Evolutionary conservation across 2,797 vertebrate genomes (phyloP), one percentile per base, ranked within the genome.

Genomic region (Glyptemys insculpta): DNA sequence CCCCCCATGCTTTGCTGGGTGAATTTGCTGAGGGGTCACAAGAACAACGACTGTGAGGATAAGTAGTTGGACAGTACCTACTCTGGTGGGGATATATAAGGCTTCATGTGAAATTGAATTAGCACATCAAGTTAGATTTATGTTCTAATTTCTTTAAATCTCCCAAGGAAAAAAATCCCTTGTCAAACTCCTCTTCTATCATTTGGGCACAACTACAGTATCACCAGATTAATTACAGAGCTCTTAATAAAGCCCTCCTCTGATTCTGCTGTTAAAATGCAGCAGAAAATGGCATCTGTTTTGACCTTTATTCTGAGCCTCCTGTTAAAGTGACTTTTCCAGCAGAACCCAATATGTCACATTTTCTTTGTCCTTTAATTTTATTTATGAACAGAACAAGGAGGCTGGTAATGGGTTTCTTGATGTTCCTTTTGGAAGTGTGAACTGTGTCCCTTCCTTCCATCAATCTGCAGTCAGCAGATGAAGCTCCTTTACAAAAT

Each of bases 301-400:
- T 93, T 97, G 96, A 97, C 97, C 94, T 95, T 96, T 95, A 96
- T 94, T 97, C 94, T 85, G 85, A 95, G 83, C 85, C 92, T 89
- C 87, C 85, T 88, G 85, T 88, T 97, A 94, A 93, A 94, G 81
- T 90, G 90, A 94, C 93, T 96, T 95, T 97, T 93, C 92, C 94
- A 97, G 96, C 94, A 91, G 94, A 96, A 96, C 81, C 78, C 79
- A 80, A 97, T 96, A 97, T 96, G 94, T 96, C 94, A 98, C 95
- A 83, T 95, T 90, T 83, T 97, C 95, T 97, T 98, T 97, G 93
- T 96, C 94, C 93, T 95, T 98, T 98, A 97, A 97, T 98, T 97
- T 97, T 95, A 96, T 54, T 96, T 97, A 93, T 94, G 89, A 97
- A 96, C 93, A 95, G 93, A 97, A 96, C 97, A 98, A 98, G 96